These are phyloP conservation scores for Malacosoma neustria DNA, from an alignment of 2,888 invertebrate species.

Conservation along the genomic window DNA sequence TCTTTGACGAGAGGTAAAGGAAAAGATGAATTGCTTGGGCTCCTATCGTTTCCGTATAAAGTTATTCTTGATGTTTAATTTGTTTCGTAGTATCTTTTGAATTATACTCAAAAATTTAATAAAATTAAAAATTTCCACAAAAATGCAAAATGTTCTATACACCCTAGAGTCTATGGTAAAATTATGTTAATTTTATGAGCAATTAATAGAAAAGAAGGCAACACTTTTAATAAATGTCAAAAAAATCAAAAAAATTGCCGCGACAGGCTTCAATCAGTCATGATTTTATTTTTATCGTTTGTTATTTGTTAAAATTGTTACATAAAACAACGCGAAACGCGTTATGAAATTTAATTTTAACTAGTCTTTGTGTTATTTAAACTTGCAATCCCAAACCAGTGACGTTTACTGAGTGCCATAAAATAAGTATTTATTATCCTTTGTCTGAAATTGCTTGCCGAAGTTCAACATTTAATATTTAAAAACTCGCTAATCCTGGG, in stretches of 20 bases:
- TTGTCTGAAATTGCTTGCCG: conserved; percentile 42
- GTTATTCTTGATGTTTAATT: conserved; percentile 9
- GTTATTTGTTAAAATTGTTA: conserved; percentile 49
- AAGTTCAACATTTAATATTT: conserved; percentile 1
- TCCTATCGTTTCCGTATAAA: too few relatives aligned
- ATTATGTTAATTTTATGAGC: conserved; percentile 51
- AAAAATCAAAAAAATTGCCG: conserved; percentile 57
- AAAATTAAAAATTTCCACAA: background rate
- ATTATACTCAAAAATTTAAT: conserved; percentile 7
- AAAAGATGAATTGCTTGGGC: too few relatives aligned
- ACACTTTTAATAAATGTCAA: conserved; percentile 70
- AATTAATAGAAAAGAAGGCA: conserved; percentile 59
- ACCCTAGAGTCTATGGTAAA: conserved; percentile 31
- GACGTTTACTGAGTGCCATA: conserved; percentile 61
- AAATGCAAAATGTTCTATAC: conserved; percentile 1
- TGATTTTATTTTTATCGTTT: conserved; percentile 65
- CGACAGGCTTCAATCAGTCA: conserved; percentile 46
- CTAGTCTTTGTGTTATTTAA: conserved; percentile 57
- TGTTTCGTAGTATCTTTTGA: conserved; percentile 20
- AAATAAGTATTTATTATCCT: conserved; percentile 53
- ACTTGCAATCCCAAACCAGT: conserved; percentile 41
- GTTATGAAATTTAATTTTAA: conserved; percentile 47
- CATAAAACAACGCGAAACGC: conserved; percentile 36
- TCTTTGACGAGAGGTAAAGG: too few relatives aligned
- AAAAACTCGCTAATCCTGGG: background rate